These are phyloP conservation scores for Bradypodion ventrale DNA, from an alignment of 2,797 vertebrate species.

Conservation along the genomic window DNA sequence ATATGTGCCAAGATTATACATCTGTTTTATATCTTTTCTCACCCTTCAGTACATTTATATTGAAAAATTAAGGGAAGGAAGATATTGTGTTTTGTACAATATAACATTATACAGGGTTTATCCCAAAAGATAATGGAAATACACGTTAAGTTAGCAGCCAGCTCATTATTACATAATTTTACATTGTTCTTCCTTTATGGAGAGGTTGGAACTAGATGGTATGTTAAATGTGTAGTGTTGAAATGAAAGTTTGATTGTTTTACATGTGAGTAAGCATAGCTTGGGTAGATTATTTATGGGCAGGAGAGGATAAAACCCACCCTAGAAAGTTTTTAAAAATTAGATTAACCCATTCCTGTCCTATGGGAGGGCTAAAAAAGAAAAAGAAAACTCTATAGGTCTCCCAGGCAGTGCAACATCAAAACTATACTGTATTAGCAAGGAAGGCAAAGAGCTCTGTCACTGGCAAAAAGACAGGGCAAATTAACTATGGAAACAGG, in stretches of 20 bases:
- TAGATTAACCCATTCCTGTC: background rate
- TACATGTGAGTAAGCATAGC: background rate
- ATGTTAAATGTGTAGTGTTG: background rate
- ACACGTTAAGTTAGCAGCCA: slow-evolving; percentile 71
- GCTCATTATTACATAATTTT: slow-evolving; percentile 63
- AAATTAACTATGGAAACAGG: background rate
- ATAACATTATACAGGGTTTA: slow-evolving; percentile 63
- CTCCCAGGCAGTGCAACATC: background rate
- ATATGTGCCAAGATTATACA: slow-evolving; percentile 69
- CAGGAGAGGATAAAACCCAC: background rate
- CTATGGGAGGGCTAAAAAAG: background rate
- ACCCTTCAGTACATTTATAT: slow-evolving; percentile 65
- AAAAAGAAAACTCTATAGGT: background rate
- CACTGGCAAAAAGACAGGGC: background rate
- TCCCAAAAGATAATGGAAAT: slow-evolving; percentile 70
- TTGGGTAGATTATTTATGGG: background rate
- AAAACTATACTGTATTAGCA: background rate
- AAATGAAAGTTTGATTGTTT: background rate
- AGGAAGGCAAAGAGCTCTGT: background rate
- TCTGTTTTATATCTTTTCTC: slow-evolving; percentile 76
- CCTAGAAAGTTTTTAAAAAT: background rate
- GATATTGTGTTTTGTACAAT: slow-evolving; percentile 30
- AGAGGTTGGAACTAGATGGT: slow-evolving; percentile 37
- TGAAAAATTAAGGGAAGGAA: slow-evolving; percentile 73
- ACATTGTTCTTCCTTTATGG: slow-evolving; percentile 61